Evolutionary conservation across 1,140 invertebrate species (phyloP).

Genomic region (Uloborus diversus): DNA sequence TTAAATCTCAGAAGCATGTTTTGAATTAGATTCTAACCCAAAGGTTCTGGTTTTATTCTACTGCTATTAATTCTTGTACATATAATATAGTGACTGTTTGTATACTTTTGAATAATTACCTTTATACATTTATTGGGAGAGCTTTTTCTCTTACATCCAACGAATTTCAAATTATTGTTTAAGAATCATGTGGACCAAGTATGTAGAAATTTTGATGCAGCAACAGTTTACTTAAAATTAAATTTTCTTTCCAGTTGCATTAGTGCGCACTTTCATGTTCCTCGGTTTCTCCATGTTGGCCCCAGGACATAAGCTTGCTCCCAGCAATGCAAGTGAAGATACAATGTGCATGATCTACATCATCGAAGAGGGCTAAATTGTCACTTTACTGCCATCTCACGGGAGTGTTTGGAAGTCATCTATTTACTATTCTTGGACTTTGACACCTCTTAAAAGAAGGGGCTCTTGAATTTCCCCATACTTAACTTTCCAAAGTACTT

Average conservation of each 20-base stretch:
- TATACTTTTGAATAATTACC: too few relatives aligned
- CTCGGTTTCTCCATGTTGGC: slow-evolving; percentile 88
- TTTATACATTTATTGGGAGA: too few relatives aligned
- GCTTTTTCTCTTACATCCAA: too few relatives aligned
- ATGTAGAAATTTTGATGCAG: too few relatives aligned
- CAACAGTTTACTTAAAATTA: too few relatives aligned
- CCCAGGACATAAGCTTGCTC: slow-evolving; percentile 80
- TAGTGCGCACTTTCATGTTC: slow-evolving; percentile 96
- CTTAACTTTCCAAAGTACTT: slow-evolving; percentile 50
- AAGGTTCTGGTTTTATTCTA: too few relatives aligned
- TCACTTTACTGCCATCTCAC: not conserved
- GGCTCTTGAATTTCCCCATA: slow-evolving; percentile 45
- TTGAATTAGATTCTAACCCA: too few relatives aligned
- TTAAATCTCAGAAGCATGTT: too few relatives aligned
- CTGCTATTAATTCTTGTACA: too few relatives aligned
- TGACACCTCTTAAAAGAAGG: slow-evolving; percentile 4
- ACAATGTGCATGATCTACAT: slow-evolving; percentile 83
- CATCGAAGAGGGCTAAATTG: slow-evolving; percentile 70
- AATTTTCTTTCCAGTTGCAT: slow-evolving; percentile 73
- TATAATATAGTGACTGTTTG: too few relatives aligned
- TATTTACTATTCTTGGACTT: not conserved
- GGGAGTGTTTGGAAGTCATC: slow-evolving; percentile 29
- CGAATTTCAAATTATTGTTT: too few relatives aligned
- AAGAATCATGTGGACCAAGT: too few relatives aligned
- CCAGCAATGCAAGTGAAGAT: slow-evolving; percentile 67